Conservation (phyloP, 2,797 vertebrate genomes). For the Yasuhikotakia modesta region DNA sequence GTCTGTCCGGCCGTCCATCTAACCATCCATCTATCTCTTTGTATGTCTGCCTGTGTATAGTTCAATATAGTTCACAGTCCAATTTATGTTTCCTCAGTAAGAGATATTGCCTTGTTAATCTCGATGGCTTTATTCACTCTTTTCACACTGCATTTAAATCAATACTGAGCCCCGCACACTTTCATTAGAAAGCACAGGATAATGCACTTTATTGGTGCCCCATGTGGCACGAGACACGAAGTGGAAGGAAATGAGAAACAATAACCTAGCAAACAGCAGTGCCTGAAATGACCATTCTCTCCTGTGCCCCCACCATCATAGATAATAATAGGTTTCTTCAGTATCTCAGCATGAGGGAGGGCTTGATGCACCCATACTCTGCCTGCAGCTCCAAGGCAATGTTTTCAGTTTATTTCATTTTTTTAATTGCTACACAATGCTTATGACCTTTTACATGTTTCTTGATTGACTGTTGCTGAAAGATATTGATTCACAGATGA, state of each 20-base stretch:
- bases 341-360: constrained; percentile 40
- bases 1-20: too few relatives aligned
- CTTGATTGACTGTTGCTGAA: background rate
- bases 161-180: constrained; percentile 46
- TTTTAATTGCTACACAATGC: constrained; percentile 8
- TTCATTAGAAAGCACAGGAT: constrained; percentile 49
- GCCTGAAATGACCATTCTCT: constrained; percentile 32
- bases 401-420: background rate
- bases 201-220: constrained; percentile 46
- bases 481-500: background rate
- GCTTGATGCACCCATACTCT: background rate
- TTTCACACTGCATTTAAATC: constrained; percentile 57
- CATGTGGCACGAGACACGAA: constrained; percentile 18
- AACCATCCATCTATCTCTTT: too few relatives aligned
- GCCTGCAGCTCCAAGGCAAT: background rate
- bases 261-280: constrained; percentile 34
- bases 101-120: constrained; percentile 24
- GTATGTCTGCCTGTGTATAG: too few relatives aligned
- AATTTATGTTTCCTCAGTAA: background rate
- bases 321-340: constrained; percentile 44
- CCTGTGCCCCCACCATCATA: constrained; percentile 1
- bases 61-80: too few relatives aligned
- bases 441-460: constrained; percentile 15
- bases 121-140: constrained; percentile 51
- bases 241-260: constrained; percentile 33